Base-by-base conservation (phyloP, 2,113 vertebrate genomes). In the Scortum barcoo region DNA sequence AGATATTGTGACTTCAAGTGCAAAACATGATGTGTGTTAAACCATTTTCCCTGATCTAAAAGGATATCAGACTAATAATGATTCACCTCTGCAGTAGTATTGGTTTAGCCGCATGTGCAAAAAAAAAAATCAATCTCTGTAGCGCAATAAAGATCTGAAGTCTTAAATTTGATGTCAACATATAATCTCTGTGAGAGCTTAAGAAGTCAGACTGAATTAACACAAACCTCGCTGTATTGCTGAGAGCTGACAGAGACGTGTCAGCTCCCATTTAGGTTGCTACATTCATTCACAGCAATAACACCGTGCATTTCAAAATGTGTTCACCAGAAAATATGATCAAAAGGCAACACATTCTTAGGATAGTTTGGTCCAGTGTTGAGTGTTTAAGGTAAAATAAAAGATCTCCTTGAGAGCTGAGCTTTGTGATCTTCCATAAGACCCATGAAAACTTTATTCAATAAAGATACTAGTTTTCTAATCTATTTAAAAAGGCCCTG, bases 121-220 rank as follows among this genome's bases (percentile, higher is more conserved):
- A 36, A 36, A 42, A 36, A 36, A 36, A 36, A 60, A 68, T 42
- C 28, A 24, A 44, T 75, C 46, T 26, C 46, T 63, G n/a, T 53
- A 74, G 24, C 44, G 50, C 10, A 69, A 78, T 50, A 60, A 40
- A 71, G 44, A 56, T 60, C 33, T 53, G 22, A 61, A 44, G 46
- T 53, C 56, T 48, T 9, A 51, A 61, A 8, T 40, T n/a, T 70
- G 33, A 69, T 42, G 75, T 78, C 22, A 28, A 42, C 5, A 1
- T 42, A 40, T n/a, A 42, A 61, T 79, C 76, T 54, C 57, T 42
- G 33, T 26, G 24, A 72, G 57, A 63, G 33, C 50, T 65, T 30
- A 11, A 72, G 69, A 38, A 80, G 69, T 80, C 69, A 65, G 28
- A 80, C 5, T 80, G 58, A 80, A 72, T 65, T 44, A 72, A 72